A percentile compares a stretch with the other conserved stretches of the same genome.
phyloP scores from a whole-genome alignment of 2,113 vertebrate species.

The Steatornis caripensis region DNA sequence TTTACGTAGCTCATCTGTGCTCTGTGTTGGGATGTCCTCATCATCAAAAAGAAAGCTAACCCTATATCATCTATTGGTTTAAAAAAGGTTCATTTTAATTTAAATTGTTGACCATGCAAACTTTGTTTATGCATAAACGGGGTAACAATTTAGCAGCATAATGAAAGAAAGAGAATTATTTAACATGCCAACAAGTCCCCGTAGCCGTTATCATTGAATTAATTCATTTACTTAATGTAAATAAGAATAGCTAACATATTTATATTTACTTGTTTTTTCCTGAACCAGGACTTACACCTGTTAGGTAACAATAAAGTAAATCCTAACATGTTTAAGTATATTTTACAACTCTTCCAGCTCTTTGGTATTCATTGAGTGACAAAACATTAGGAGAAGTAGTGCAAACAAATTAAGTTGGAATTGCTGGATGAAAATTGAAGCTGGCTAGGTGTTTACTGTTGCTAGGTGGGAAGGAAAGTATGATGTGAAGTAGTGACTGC shows the following conservation, averaged over 20 bases:
- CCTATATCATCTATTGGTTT: not conserved
- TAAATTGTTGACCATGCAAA: not conserved
- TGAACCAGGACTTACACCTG: not conserved
- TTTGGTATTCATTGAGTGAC: not conserved
- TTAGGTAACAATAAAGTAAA: not conserved
- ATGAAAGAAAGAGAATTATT: not conserved
- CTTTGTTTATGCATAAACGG: not conserved
- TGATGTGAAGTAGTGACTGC: not conserved
- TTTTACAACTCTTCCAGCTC: not conserved
- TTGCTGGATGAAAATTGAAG: not conserved
- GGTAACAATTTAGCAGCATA: not conserved
- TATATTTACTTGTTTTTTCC: not conserved
- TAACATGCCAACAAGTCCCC: not conserved
- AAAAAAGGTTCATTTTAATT: not conserved
- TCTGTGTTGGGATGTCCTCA: not conserved
- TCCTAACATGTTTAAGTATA: not conserved
- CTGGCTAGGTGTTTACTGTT: not conserved
- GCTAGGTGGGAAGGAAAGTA: not conserved
- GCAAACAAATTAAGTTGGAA: not conserved
- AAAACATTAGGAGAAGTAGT: not conserved
- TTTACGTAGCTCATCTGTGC: not conserved
- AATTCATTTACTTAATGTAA: not conserved
- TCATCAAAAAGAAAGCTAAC: not conserved
- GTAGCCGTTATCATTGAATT: not conserved
- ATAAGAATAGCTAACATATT: not conserved